Evolutionary conservation across 1,140 invertebrate species (phyloP), one percentile per base, ranked within the genome.

Genomic region (Lineus longissimus): DNA sequence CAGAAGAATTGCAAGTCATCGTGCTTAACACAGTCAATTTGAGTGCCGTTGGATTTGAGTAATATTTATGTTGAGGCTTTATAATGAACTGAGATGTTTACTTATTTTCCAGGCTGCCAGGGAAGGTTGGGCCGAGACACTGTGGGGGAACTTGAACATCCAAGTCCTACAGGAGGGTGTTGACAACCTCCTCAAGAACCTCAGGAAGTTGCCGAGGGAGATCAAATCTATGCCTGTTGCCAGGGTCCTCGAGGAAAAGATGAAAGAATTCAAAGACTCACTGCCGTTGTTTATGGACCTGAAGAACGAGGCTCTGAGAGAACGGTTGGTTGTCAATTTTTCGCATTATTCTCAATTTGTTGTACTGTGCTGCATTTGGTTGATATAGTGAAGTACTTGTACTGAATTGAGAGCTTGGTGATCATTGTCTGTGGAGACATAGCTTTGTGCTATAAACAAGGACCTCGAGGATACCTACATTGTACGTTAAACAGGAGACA

Each of bases 211-310:
- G 33, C 83, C 88, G 1, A 83, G 83, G 68, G 76, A 81, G 1
- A 78, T 86, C 0, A 86, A 87, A 33, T 69, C 76, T 1, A 80
- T 88, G 47, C 76, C 83, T 0, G 84, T 89, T 4, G 91, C 87
- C 0, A 72, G 86, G 54, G 84, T 85, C 31, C 70, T 96, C n/a
- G 88, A 93, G 65, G 76, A 86, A 2, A 89, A 88, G 70, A 92
- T 96, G 91, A 92, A 90, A 70, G 88, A 90, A 69, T 95, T 95
- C 79, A 91, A 91, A 76, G 88, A 88, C 69, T 88, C 91, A 0
- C 87, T 95, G 6, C 92, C 93, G 0, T 77, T 96, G 22, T 94
- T 95, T 87, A 88, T 93, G 13, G 91, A 93, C 56, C 76, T 96
- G 30, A 95, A 95, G 77, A 91, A 94, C 78, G 92, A 95, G 72